Base-by-base conservation (phyloP, 64 coral and sea anemone genomes). In the Montipora cactus region DNA sequence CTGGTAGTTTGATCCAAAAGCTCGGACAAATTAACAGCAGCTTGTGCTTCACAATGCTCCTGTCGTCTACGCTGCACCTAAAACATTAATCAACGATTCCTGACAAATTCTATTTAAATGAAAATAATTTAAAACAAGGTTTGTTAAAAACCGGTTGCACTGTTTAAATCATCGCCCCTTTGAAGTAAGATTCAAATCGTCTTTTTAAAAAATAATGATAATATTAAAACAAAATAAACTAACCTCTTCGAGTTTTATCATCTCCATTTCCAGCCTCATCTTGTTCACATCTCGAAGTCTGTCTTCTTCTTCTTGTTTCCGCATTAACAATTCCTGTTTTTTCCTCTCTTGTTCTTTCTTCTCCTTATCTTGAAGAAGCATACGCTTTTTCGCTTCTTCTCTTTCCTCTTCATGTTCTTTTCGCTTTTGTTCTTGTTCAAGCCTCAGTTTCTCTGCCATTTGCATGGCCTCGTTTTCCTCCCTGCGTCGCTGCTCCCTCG, bases 381-480 rank as follows among this genome's bases (percentile, higher is more conserved):
- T 64, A 5, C 61, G 44, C 20, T 67, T 86, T 16, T 86, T 50
- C 11, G 82, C 44, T 86, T 86, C 82, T 20, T 86, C 82, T n/a
- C 82, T 44, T 12, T 86, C 82, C 47, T 71, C 16, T 50, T 86
- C 66, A 7, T 19, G 82, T n/a, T 86, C 82, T 25, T 86, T 86
- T 12, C 82, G 44, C 47, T 72, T 86, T 15, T 86, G 82, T 16
- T 86, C 82, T 72, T 86, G 82, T 23, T 86, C 66, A 2, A 86
- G 66, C 45, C 82, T 67, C 47, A n/a, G 82, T 51, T 71, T 72
- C 47, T 86, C 82, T 4, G 82, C 82, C 4, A 14, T 72, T 50
- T 86, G 48, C 82, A 86, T 86, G 2, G 82, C 82, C 67, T 86
- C 82, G 2, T 86, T 46, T 22, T 86, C 82, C 47, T 86, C 82